Evolutionary conservation across 2,113 vertebrate genomes (phyloP).

Genomic region (Eurystomus gularis): DNA sequence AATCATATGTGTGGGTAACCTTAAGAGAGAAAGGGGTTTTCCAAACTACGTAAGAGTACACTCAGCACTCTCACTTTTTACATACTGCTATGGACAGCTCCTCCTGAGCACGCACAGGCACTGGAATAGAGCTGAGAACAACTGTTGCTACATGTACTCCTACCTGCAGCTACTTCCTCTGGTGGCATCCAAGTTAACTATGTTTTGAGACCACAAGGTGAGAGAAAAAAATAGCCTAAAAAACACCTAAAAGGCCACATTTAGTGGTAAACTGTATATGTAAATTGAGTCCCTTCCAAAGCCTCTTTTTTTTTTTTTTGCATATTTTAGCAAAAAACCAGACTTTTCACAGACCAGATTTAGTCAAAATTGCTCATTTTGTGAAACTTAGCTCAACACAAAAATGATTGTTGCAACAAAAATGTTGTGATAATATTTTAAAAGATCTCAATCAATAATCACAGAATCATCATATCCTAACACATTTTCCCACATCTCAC

Average conservation of each 20-base stretch:
- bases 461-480: background rate
- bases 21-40: constrained; percentile 34
- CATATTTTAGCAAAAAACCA: background rate
- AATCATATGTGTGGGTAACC: background rate
- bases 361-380: background rate
- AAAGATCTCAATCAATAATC: background rate
- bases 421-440: background rate
- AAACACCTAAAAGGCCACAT: background rate
- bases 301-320: background rate
- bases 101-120: background rate
- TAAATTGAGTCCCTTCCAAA: background rate
- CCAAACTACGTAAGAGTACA: background rate
- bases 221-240: background rate
- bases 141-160: background rate
- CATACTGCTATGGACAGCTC: background rate
- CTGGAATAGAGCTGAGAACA: background rate
- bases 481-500: background rate
- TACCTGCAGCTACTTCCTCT: constrained; percentile 16
- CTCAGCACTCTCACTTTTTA: constrained; percentile 36
- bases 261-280: background rate
- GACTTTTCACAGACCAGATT: background rate
- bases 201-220: background rate
- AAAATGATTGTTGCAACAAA: background rate
- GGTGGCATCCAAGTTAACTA: background rate
- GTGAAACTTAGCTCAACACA: background rate